These are phyloP conservation scores for Leontopithecus rosalia DNA, from an alignment of 2,797 vertebrate genomes.

Conservation along the genomic window DNA sequence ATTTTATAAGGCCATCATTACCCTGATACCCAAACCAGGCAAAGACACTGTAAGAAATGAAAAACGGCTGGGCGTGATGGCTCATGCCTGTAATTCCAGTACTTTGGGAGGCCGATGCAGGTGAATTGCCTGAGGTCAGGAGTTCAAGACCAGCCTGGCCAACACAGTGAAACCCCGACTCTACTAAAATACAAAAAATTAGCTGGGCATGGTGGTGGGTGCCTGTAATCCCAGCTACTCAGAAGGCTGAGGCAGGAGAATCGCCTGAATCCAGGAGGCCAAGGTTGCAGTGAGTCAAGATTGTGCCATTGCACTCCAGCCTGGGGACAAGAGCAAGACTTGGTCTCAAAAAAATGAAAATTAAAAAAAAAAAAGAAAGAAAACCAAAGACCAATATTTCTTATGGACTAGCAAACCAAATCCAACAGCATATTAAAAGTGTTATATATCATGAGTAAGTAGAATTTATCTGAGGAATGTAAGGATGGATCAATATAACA, in stretches of 20 bases:
- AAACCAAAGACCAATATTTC: neutral
- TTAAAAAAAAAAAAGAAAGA: neutral
- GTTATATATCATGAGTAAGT: neutral
- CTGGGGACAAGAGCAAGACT: no score
- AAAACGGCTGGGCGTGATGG: neutral
- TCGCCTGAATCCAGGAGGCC: no score
- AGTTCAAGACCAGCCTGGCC: neutral
- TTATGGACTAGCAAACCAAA: neutral
- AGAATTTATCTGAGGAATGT: neutral
- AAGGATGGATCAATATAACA: neutral
- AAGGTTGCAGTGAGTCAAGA: no score
- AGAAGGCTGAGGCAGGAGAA: no score
- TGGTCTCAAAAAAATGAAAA: no score
- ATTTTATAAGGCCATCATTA: neutral
- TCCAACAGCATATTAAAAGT: neutral
- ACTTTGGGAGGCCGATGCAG: neutral
- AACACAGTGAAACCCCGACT: neutral
- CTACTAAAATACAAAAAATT: no score
- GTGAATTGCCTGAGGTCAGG: neutral
- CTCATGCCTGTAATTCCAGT: neutral
- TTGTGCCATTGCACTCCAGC: no score
- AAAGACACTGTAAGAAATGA: neutral
- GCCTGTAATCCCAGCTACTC: no score
- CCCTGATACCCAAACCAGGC: neutral
- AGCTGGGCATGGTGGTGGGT: no score